These are phyloP conservation scores for Hylyphantes graminicola DNA, from an alignment of 1,140 invertebrate genomes.

Conservation along the genomic window DNA sequence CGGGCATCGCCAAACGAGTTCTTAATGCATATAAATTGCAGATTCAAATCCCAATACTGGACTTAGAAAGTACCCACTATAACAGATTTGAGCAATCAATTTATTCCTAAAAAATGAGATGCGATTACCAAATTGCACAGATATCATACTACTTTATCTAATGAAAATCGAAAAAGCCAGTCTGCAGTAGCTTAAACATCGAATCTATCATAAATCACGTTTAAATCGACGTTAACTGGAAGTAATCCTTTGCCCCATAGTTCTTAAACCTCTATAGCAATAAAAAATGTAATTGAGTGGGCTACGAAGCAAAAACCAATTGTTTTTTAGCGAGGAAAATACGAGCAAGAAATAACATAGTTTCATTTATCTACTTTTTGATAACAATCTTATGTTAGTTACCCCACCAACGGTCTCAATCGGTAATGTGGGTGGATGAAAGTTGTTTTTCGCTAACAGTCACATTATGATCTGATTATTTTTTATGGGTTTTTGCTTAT, in stretches of 20 bases:
- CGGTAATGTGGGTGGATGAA: no score
- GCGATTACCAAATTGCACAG: not conserved
- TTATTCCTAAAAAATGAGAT: not conserved
- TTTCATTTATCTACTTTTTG: slow-evolving; percentile 22
- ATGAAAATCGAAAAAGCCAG: slow-evolving; percentile 15
- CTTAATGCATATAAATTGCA: not conserved
- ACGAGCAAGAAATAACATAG: slow-evolving; percentile 2
- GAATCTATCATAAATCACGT: slow-evolving; percentile 37
- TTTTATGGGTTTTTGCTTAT: no score
- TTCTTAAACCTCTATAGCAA: not conserved
- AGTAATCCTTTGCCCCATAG: not conserved
- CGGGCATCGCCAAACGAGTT: no score
- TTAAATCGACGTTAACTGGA: slow-evolving; percentile 22
- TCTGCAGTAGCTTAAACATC: slow-evolving; percentile 8
- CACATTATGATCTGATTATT: no score
- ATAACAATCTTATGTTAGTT: slow-evolving; percentile 20
- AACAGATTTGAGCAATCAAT: not conserved
- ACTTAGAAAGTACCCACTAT: not conserved
- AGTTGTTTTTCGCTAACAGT: no score
- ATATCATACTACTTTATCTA: slow-evolving; percentile 25
- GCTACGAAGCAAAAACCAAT: slow-evolving; percentile 35
- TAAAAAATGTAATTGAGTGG: slow-evolving; percentile 19
- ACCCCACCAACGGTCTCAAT: not conserved
- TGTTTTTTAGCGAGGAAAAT: slow-evolving; percentile 36
- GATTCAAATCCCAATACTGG: not conserved